phyloP scores from a whole-genome alignment of 2,113 vertebrate species.

The Tautogolabrus adspersus region DNA sequence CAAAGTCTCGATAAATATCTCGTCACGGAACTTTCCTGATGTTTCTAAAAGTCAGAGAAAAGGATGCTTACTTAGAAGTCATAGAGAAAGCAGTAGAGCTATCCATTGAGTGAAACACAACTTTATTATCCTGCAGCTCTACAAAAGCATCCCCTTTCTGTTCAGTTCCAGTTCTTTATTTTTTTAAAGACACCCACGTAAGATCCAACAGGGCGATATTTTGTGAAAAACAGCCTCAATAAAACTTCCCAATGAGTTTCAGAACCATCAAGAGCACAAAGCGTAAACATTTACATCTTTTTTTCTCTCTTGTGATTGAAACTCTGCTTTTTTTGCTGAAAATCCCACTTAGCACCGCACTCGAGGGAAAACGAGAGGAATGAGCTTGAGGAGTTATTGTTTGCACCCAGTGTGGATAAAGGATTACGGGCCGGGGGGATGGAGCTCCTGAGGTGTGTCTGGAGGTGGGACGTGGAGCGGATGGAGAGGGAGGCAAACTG shows the following conservation, averaged over 20 bases:
- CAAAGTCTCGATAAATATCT: conserved; percentile 28
- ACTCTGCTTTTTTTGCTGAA: conserved; percentile 63
- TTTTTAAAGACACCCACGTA: conserved; percentile 45
- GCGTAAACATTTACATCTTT: conserved; percentile 47
- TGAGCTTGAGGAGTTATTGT: conserved; percentile 66
- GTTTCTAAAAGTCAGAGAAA: conserved; percentile 34
- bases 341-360: conserved; percentile 34
- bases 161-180: conserved; percentile 27
- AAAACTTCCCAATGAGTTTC: conserved; percentile 34
- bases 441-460: conserved; percentile 47
- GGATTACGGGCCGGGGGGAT: conserved; percentile 43
- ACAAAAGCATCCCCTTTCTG: conserved; percentile 14
- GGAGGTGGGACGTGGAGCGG: conserved; percentile 41
- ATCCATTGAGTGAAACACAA: conserved; percentile 27
- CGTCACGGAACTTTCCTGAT: conserved; percentile 42
- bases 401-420: conserved; percentile 52
- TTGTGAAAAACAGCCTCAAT: conserved; percentile 41
- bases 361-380: conserved; percentile 77
- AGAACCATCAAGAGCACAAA: conserved; percentile 14
- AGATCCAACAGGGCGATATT: neutral
- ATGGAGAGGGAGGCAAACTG: conserved; percentile 58
- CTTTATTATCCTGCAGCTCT: conserved; percentile 7
- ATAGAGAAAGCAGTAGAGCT: neutral
- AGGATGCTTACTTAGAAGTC: conserved; percentile 28
- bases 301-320: conserved; percentile 55